These are phyloP conservation scores for Apteryx owenii DNA, from an alignment of 2,113 vertebrate genomes.

Conservation along the genomic window DNA sequence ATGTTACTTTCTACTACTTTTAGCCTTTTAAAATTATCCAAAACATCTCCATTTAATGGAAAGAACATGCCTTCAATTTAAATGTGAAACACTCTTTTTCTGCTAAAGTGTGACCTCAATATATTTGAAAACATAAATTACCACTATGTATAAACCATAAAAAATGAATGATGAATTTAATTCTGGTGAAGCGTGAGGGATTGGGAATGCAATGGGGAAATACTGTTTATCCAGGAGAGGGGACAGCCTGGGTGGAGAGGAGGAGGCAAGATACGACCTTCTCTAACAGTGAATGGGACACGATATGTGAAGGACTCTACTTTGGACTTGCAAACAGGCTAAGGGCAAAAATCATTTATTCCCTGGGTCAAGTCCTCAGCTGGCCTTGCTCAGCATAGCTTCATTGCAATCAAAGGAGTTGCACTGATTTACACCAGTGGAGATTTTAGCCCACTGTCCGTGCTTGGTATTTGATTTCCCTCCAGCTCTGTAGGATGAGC, in stretches of 20 bases:
- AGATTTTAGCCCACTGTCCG: neutral
- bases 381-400: neutral
- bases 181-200: conserved; percentile 82
- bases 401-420: neutral
- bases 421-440: neutral
- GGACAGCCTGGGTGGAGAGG: conserved; percentile 45
- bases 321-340: conserved; percentile 13
- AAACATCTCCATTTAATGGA: conserved; percentile 85
- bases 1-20: conserved; percentile 88
- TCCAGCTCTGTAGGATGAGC: neutral
- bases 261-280: conserved; percentile 53
- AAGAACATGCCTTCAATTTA: conserved; percentile 85
- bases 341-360: conserved; percentile 26
- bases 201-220: conserved; percentile 66
- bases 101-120: conserved; percentile 85
- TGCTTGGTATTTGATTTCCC: neutral
- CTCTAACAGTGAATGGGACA: conserved; percentile 3
- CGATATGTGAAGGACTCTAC: conserved; percentile 20
- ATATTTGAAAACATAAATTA: conserved; percentile 88
- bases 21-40: conserved; percentile 86
- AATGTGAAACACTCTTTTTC: conserved; percentile 85
- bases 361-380: neutral
- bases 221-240: conserved; percentile 73
- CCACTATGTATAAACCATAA: conserved; percentile 86
- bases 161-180: conserved; percentile 89